Base-by-base conservation (phyloP, 2,797 vertebrate genomes). In the Urocyon cinereoargenteus region DNA sequence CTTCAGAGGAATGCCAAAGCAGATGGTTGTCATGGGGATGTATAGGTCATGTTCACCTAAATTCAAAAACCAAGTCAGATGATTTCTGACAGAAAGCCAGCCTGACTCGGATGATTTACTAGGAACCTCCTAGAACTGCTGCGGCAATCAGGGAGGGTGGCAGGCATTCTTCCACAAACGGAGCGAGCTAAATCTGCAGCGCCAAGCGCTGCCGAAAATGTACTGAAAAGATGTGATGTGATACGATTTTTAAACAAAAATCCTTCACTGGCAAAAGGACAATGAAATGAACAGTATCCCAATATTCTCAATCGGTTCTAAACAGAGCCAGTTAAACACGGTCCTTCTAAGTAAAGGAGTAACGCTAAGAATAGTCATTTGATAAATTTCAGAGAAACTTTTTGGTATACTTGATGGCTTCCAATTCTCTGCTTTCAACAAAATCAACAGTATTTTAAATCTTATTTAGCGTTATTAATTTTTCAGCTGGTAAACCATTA, bases 321-420 rank as follows among this genome's bases (percentile, higher is more conserved):
- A 96, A 82, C 77, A 70, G 26, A 78, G 55, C 14, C 45, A 59
- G n/a, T 82, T 86, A 90, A 59, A 85, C 36, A 79, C 72, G 4
- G 16, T 40, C 34, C 26, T 94, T 86, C 12, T 91, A 88, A 82
- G 45, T 66, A 73, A 83, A 77, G 95, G 70, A 85, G 55, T 31
- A 91, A 64, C 4, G 19, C 36, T 21, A 28, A 83, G 62, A 86
- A 82, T 5, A 90, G 73, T 82, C 57, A 72, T 45, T 36, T 81
- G 21, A 40, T 79, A 87, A 53, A 86, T 66, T 88, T 75, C 49
- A 96, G 77, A 70, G 75, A 87, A 92, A 24, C 18, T 9, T 59
- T 90, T 61, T 64, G 34, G 9, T 73, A 31, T 53, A 78, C 31
- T 34, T 49, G 49, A 82, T 66, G 34, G 79, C 53, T 92, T 97